Conservation (phyloP, 2,797 vertebrate species). For the Chrysocyon brachyurus region DNA sequence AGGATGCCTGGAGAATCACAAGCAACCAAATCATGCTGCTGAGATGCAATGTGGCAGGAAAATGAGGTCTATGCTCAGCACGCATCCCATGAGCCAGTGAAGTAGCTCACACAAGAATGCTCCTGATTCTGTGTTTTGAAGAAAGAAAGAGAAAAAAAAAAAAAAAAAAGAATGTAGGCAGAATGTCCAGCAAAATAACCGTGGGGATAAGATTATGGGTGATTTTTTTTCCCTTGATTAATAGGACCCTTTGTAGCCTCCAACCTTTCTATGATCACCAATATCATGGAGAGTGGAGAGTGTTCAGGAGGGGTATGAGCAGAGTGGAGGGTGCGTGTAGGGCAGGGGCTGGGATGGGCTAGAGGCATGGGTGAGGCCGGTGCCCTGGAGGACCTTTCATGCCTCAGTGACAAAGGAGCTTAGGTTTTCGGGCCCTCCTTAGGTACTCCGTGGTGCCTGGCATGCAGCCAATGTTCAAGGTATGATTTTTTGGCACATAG, state of each 20-base stretch:
- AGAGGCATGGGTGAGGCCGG: accelerated
- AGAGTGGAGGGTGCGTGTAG: accelerated
- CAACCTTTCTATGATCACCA: background rate
- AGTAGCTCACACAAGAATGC: accelerated
- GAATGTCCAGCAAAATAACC: accelerated
- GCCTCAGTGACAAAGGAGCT: background rate
- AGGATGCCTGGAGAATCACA: background rate
- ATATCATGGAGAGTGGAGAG: background rate
- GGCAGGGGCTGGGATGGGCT: background rate
- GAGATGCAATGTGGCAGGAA: background rate
- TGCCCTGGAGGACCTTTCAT: background rate
- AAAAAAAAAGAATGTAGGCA: accelerated
- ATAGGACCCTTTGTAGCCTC: background rate
- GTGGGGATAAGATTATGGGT: background rate
- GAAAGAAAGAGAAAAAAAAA: background rate
- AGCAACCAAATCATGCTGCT: background rate
- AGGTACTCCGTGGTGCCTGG: background rate
- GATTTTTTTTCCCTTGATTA: background rate
- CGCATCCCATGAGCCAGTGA: accelerated
- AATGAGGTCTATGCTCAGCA: accelerated
- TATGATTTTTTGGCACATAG: background rate
- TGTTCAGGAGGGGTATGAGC: background rate
- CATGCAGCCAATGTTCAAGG: accelerated
- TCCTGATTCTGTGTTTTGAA: background rate
- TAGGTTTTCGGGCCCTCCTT: background rate